Percentiles rank a stretch among this genome's conserved stretches.
Conservation (phyloP, 2,113 vertebrate genomes). For the Bucco capensis region DNA sequence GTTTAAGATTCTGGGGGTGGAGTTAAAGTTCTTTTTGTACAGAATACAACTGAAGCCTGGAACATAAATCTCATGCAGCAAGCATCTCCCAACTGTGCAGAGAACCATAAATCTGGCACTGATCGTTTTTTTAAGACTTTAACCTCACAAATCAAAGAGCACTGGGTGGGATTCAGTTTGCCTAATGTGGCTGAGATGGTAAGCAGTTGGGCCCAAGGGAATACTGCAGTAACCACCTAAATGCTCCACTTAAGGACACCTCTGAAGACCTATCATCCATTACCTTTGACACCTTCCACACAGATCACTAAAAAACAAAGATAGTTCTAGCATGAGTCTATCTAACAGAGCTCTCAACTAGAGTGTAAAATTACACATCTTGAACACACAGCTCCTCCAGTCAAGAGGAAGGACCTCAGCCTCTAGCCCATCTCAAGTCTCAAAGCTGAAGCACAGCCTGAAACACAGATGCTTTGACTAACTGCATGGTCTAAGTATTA, state of each 20-base stretch:
- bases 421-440: background rate
- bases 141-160: background rate
- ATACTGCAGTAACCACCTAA: background rate
- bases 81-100: background rate
- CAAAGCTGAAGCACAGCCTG: background rate
- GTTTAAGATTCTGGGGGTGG: background rate
- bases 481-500: fast-evolving
- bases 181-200: background rate
- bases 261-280: background rate
- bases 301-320: background rate
- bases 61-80: background rate
- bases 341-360: background rate
- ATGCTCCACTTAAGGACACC: background rate
- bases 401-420: background rate
- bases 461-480: background rate
- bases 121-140: background rate
- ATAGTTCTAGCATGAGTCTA: background rate
- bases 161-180: background rate
- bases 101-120: background rate
- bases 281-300: background rate
- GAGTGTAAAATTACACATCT: background rate
- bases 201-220: background rate
- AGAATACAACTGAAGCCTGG: background rate
- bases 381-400: background rate
- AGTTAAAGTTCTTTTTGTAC: background rate